These are phyloP conservation scores for Panopea generosa DNA, from an alignment of 2,888 invertebrate species.

Conservation along the genomic window DNA sequence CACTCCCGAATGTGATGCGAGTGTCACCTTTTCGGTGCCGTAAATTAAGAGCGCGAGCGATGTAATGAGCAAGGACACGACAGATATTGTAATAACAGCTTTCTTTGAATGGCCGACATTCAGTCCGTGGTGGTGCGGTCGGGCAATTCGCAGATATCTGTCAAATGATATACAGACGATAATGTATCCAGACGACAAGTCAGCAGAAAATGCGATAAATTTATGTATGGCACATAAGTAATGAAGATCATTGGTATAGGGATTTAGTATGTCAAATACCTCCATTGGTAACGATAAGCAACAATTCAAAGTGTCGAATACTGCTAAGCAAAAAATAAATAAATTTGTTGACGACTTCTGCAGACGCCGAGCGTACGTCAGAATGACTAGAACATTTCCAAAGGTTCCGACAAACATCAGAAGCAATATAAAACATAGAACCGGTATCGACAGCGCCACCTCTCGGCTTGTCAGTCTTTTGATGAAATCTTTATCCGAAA, in stretches of 20 bases:
- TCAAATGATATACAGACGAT: conserved; percentile 64
- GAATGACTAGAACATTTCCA: conserved; percentile 53
- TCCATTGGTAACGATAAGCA: conserved; percentile 43
- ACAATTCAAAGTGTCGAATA: conserved; percentile 49
- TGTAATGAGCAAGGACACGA: conserved; percentile 25
- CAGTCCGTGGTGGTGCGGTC: conserved; percentile 50
- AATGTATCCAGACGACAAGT: conserved; percentile 56
- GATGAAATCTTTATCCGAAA: not conserved
- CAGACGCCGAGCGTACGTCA: conserved; percentile 45
- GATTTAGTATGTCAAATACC: conserved; percentile 41
- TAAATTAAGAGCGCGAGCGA: conserved; percentile 41
- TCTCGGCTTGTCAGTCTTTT: conserved; percentile 3
- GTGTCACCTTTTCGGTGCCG: conserved; percentile 35
- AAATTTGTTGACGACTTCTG: conserved; percentile 53
- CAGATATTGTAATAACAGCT: conserved; percentile 22
- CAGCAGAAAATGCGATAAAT: conserved; percentile 39
- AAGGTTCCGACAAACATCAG: conserved; percentile 42
- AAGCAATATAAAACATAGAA: conserved; percentile 43
- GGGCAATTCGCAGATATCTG: conserved; percentile 55
- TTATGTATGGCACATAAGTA: conserved; percentile 44
- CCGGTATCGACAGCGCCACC: conserved; percentile 41
- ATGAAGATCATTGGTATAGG: conserved; percentile 35
- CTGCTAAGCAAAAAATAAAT: conserved; percentile 54
- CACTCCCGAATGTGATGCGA: conserved; percentile 19
- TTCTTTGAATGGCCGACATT: conserved; percentile 42